Percentiles rank a stretch among this genome's conserved stretches.
These are phyloP conservation scores for Drosophila quinaria DNA, from an alignment of 2,888 invertebrate species.

Conservation along the genomic window DNA sequence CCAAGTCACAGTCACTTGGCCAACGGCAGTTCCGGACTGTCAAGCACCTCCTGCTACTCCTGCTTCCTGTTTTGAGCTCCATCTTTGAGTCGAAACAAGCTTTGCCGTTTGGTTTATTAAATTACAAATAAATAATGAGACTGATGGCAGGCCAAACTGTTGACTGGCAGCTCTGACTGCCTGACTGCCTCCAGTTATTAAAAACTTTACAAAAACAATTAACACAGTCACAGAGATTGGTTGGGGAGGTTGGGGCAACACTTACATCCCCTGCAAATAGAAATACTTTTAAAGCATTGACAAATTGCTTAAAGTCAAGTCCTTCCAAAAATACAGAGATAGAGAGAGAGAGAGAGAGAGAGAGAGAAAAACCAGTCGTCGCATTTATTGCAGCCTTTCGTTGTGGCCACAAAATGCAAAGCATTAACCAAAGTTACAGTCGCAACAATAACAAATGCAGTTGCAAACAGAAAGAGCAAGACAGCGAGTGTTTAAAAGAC, in stretches of 20 bases:
- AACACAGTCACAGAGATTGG: conserved; percentile 63
- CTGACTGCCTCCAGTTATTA: conserved; percentile 67
- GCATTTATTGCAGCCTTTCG: conserved; percentile 31
- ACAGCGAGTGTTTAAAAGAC: neutral
- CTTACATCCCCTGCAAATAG: neutral
- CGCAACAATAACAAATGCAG: conserved; percentile 74
- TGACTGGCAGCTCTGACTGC: conserved; percentile 55
- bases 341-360: neutral
- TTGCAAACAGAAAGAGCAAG: conserved; percentile 27
- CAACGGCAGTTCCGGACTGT: conserved; percentile 37
- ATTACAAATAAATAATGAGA: conserved; percentile 82
- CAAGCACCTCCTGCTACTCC: conserved; percentile 10
- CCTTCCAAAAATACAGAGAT: neutral
- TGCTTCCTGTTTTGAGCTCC: conserved; percentile 16
- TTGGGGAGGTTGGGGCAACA: neutral
- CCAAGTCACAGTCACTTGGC: conserved; percentile 34
- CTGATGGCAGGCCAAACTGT: conserved; percentile 72
- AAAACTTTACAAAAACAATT: conserved; percentile 80
- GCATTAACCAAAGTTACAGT: conserved; percentile 77
- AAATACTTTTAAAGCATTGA: conserved; percentile 26
- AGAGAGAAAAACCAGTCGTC: conserved; percentile 6
- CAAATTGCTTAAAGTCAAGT: conserved; percentile 13
- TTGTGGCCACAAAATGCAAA: conserved; percentile 76
- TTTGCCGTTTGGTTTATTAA: conserved; percentile 73
- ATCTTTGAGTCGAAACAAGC: neutral